Percentiles rank a stretch among this genome's conserved stretches.
These are phyloP conservation scores for Chaenocephalus aceratus DNA, from an alignment of 2,113 vertebrate species.

Conservation along the genomic window DNA sequence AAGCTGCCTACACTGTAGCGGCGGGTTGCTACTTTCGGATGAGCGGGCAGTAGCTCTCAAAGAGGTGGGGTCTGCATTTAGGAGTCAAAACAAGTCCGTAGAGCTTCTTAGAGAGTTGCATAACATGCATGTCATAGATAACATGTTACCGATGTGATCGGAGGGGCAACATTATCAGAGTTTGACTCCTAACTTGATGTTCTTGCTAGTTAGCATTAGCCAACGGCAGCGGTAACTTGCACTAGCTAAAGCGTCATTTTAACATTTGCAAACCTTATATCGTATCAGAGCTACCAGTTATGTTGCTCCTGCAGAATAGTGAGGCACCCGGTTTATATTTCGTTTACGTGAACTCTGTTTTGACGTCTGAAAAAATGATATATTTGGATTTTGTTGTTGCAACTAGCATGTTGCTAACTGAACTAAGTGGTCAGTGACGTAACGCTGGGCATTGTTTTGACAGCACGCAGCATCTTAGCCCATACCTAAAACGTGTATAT, in stretches of 20 bases:
- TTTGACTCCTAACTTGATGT: slow-evolving; percentile 46
- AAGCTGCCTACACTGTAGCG: slow-evolving; percentile 71
- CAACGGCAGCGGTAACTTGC: slow-evolving; percentile 53
- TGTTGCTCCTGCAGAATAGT: background rate
- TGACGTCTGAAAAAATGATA: background rate
- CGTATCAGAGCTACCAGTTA: background rate
- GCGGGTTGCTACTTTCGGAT: slow-evolving; percentile 73
- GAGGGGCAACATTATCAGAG: background rate
- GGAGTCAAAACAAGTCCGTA: background rate
- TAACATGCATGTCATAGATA: background rate
- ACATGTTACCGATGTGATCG: background rate
- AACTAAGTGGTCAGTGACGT: slow-evolving; percentile 72
- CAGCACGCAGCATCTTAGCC: slow-evolving; percentile 54
- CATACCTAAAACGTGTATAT: background rate
- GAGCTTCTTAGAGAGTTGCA: background rate
- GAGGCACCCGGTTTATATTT: background rate
- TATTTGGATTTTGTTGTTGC: slow-evolving; percentile 44
- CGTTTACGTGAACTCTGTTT: background rate
- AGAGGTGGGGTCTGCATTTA: slow-evolving; percentile 43
- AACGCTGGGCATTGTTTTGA: slow-evolving; percentile 80
- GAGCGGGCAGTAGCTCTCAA: slow-evolving; percentile 67
- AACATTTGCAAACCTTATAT: background rate
- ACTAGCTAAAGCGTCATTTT: slow-evolving; percentile 46
- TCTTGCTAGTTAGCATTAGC: slow-evolving; percentile 76
- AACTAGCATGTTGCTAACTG: slow-evolving; percentile 65